Evolutionary conservation across 2,113 vertebrate species (phyloP).

Genomic region (Silurus meridionalis): DNA sequence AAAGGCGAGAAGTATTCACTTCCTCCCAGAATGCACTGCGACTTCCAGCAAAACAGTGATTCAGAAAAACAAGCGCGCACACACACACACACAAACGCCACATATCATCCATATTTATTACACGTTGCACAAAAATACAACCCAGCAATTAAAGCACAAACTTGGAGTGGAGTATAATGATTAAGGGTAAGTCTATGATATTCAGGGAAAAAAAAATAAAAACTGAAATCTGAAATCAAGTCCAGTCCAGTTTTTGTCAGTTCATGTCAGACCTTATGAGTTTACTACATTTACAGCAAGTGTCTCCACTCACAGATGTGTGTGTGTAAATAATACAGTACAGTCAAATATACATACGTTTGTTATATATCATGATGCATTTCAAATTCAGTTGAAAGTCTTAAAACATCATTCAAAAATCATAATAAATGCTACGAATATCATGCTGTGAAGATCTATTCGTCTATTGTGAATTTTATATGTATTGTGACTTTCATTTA

Average conservation of each 20-base stretch:
- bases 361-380: no score
- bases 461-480: no score
- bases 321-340: no score
- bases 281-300: neutral
- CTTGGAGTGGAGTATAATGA: neutral
- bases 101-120: neutral
- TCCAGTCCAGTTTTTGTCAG: no score
- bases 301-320: neutral
- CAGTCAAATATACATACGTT: no score
- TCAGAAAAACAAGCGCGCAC: conserved; percentile 63
- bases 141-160: neutral
- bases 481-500: no score
- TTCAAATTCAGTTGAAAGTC: neutral
- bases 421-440: no score
- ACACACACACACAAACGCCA: neutral
- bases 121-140: neutral
- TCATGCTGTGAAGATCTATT: no score
- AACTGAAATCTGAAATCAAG: neutral
- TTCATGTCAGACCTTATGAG: neutral
- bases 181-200: neutral
- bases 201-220: neutral
- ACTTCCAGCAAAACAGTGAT: conserved; percentile 66
- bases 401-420: neutral
- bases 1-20: conserved; percentile 69
- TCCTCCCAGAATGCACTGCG: conserved; percentile 69